Conservation (phyloP, 1,140 invertebrate species). For the Pachypsylla venusta region DNA sequence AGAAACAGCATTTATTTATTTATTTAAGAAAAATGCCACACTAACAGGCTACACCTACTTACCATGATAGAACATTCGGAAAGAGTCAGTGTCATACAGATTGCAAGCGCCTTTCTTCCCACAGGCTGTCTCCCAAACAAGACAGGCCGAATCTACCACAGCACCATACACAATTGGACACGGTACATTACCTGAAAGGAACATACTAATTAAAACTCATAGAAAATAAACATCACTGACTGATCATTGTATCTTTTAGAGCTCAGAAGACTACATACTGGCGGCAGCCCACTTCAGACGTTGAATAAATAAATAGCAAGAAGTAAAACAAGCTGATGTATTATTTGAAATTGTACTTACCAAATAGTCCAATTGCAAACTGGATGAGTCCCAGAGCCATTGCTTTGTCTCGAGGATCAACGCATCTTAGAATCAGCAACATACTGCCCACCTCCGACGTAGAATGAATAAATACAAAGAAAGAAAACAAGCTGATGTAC, state of each 20-base stretch:
- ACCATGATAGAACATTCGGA: constrained; percentile 77
- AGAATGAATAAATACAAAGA: constrained; percentile 80
- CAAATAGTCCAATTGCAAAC: constrained; percentile 82
- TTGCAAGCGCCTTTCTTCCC: constrained; percentile 65
- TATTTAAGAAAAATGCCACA: not conserved
- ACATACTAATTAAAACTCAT: constrained; percentile 13
- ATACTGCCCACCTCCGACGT: constrained; percentile 84
- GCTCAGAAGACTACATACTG: no score
- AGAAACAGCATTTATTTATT: no score
- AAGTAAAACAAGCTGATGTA: not conserved
- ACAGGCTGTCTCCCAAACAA: constrained; percentile 70
- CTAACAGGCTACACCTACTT: constrained; percentile 26
- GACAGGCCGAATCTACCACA: constrained; percentile 78
- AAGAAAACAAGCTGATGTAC: constrained; percentile 72
- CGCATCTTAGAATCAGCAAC: constrained; percentile 75
- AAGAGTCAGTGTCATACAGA: constrained; percentile 66
- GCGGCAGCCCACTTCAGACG: no score
- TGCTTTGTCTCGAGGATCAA: constrained; percentile 79
- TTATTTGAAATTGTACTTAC: constrained; percentile 33
- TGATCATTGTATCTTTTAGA: no score
- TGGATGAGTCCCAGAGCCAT: constrained; percentile 88
- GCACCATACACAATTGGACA: constrained; percentile 85
- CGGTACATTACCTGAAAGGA: constrained; percentile 57
- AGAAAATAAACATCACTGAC: no score
- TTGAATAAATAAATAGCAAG: not conserved